Evolutionary conservation across 2,888 invertebrate genomes (phyloP).

Genomic region (Conistra vaccinii): DNA sequence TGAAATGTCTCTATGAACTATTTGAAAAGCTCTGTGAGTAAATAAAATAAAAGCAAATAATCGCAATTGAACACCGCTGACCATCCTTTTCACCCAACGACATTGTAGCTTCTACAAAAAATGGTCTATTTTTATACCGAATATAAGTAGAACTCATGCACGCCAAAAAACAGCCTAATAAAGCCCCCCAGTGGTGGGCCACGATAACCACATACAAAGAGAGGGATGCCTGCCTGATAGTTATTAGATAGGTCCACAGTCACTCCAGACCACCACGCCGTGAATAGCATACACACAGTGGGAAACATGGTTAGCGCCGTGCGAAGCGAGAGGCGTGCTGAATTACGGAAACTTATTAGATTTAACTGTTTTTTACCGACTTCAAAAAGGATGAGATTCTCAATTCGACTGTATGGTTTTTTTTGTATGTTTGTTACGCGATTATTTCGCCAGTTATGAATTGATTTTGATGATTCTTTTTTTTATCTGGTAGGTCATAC

Average conservation of each 20-base stretch:
- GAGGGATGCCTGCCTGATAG: not conserved
- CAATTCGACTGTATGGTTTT: too few species aligned
- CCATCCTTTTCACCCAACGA: not conserved
- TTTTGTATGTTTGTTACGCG: too few species aligned
- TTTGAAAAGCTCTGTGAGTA: not conserved
- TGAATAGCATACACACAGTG: constrained; percentile 7
- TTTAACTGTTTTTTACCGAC: too few species aligned
- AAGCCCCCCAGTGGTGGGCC: not conserved
- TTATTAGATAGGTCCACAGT: constrained; percentile 3
- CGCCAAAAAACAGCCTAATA: not conserved
- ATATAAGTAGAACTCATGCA: not conserved
- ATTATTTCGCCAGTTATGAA: too few species aligned
- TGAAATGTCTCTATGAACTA: not conserved
- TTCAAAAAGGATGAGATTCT: too few species aligned
- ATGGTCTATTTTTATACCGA: too few species aligned
- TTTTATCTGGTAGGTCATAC: too few species aligned
- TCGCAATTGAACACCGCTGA: not conserved
- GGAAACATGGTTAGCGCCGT: constrained; percentile 3
- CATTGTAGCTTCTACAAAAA: not conserved
- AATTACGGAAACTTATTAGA: not conserved
- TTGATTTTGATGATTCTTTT: too few species aligned
- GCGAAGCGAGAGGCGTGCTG: not conserved
- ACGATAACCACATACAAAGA: not conserved
- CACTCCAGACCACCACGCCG: not conserved
- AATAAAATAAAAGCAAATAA: not conserved